These are phyloP conservation scores for Formica selysi DNA, from an alignment of 1,140 invertebrate genomes.

Conservation along the genomic window DNA sequence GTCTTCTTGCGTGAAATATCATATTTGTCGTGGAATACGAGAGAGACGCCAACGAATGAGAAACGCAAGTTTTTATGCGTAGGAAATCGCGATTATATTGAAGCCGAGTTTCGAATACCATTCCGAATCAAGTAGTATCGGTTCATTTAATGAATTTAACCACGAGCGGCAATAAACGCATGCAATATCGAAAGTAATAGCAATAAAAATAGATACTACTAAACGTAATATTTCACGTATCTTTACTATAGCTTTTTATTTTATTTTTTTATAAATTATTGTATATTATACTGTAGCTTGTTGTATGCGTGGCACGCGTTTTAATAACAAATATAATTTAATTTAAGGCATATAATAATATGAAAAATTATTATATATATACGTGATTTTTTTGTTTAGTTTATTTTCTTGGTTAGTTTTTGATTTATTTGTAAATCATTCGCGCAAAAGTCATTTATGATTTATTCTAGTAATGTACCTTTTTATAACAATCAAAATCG, in stretches of 20 bases:
- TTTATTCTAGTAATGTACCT: not conserved
- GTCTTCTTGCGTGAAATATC: not conserved
- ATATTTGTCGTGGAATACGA: not conserved
- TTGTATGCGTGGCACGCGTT: not conserved
- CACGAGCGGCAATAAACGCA: not conserved
- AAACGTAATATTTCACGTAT: not conserved
- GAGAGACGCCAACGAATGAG: not conserved
- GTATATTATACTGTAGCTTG: not conserved
- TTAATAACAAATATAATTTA: not conserved
- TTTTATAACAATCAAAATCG: not conserved
- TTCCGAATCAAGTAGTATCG: not conserved
- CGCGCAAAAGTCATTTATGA: not conserved
- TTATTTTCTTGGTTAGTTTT: not conserved
- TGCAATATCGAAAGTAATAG: not conserved
- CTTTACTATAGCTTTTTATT: not conserved
- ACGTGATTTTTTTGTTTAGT: not conserved
- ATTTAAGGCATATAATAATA: not conserved
- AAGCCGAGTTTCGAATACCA: not conserved
- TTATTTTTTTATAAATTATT: not conserved
- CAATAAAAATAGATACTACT: not conserved
- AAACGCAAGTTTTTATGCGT: slow-evolving; percentile 40
- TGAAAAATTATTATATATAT: not conserved
- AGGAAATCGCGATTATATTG: not conserved
- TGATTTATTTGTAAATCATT: not conserved
- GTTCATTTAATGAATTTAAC: not conserved